These are phyloP conservation scores for Bovichtus variegatus DNA, from an alignment of 2,797 vertebrate genomes.

Conservation along the genomic window DNA sequence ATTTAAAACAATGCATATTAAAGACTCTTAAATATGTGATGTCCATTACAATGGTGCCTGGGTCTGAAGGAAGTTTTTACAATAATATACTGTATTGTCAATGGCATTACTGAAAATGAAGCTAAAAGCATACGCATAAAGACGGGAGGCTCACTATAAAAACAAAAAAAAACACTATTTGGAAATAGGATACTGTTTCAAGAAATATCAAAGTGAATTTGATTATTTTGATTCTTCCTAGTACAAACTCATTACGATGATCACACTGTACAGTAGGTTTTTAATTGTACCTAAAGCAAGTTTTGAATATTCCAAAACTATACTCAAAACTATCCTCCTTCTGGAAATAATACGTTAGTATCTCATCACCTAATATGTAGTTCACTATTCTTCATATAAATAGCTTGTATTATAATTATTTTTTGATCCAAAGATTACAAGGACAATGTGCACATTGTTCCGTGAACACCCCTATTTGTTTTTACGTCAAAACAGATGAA, in stretches of 20 bases:
- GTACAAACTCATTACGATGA: not conserved
- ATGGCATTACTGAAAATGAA: not conserved
- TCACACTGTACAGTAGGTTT: not conserved
- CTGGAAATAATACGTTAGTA: not conserved
- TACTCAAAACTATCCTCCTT: no score
- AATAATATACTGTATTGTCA: not conserved
- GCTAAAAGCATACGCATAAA: not conserved
- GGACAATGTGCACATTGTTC: constrained; percentile 1
- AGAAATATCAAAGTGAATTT: not conserved
- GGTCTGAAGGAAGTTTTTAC: not conserved
- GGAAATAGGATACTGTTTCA: not conserved
- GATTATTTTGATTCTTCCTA: not conserved
- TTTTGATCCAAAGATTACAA: not conserved
- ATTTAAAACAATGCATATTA: no score
- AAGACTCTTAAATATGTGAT: not conserved
- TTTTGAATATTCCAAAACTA: constrained; percentile 2
- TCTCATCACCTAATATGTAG: not conserved
- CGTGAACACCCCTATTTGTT: not conserved
- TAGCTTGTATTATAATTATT: not conserved
- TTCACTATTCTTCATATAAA: not conserved
- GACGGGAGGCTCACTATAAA: not conserved
- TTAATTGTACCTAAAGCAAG: not conserved
- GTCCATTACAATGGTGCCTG: not conserved
- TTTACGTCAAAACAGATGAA: not conserved
- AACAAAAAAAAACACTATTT: not conserved